Evolutionary conservation across 2,113 vertebrate genomes (phyloP), one percentile per base, ranked within the genome.

Genomic region (Rhabdomys dilectus): DNA sequence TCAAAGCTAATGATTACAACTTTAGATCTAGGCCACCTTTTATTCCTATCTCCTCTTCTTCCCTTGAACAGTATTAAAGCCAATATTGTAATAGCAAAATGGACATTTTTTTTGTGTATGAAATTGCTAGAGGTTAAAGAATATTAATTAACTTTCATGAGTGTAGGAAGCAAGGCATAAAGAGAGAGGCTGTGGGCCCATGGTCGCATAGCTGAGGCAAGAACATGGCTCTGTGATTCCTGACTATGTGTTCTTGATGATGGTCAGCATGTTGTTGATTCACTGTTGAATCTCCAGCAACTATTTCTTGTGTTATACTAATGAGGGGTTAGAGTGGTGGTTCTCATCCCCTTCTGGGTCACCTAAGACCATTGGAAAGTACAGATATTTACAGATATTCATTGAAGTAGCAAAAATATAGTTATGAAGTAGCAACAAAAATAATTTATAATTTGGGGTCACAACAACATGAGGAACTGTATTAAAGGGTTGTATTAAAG

Each of bases 11-110:
- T 48, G 34, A 75, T 62, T 45, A 85, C 29, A 80, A 45, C 64
- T 88, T 96, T 48, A 94, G 72, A 58, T 21, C 31, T 53, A 96
- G 72, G 31, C 42, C 51, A 42, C n/a, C 68, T 89, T 73, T 26
- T 19, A 29, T 9, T 48, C 12, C 31, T 31, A 24, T 66, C 6
- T 36, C 36, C 45, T 24, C 36, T 1, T 84, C 10, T 42, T 81
- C 31, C n/a, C n/a, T 77, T 19, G 39, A 85, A 21, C 9, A 66
- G 86, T 36, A 89, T 91, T 42, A 12, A 91, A 58, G 39, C 10
- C 48, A 82, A 39, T 22, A 77, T 88, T 78, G 34, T 42, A 62
- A 85, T 0, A 84, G 31, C 24, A 92, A 66, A 7, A 34, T 19
- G 15, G 19, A 82, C 82, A 77, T 51, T 10, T 51, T 51, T 81